These are phyloP conservation scores for Fundulus diaphanus DNA, from an alignment of 2,797 vertebrate genomes.

Conservation along the genomic window DNA sequence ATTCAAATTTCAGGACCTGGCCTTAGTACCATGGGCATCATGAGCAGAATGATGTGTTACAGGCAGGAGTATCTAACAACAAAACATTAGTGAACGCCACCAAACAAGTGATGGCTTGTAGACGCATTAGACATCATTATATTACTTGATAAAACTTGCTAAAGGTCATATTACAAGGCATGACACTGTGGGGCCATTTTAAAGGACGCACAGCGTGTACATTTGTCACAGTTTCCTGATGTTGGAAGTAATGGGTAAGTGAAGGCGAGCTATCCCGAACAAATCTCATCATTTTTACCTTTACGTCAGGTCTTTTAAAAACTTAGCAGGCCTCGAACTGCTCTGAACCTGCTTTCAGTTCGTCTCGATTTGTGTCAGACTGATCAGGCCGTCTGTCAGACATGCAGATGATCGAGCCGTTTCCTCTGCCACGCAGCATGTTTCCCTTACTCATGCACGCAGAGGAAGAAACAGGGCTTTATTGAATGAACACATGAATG, in stretches of 20 bases:
- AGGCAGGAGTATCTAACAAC: background rate
- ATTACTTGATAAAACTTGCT: background rate
- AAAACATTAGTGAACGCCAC: background rate
- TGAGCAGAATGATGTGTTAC: background rate
- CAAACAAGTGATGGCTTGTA: background rate
- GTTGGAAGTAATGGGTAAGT: background rate
- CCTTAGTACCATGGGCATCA: too few species aligned
- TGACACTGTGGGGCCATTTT: background rate
- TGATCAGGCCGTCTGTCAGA: constrained; percentile 43
- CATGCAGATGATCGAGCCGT: constrained; percentile 49
- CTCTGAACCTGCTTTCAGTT: constrained; percentile 21
- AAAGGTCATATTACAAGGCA: background rate
- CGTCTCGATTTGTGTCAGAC: constrained; percentile 34
- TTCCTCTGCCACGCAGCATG: constrained; percentile 55
- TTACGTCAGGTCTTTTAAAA: constrained; percentile 7
- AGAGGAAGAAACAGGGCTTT: constrained; percentile 28
- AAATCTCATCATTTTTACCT: constrained; percentile 10
- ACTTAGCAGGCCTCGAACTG: constrained; percentile 24
- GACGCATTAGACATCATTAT: background rate
- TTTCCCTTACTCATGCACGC: constrained; percentile 61
- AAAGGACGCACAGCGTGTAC: background rate
- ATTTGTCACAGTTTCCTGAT: background rate
- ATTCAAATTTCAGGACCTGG: too few species aligned
- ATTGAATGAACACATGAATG: constrained; percentile 51
- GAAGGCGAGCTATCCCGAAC: background rate